Base-by-base conservation (phyloP, 2,113 vertebrate genomes). In the Oryzias woworae region DNA sequence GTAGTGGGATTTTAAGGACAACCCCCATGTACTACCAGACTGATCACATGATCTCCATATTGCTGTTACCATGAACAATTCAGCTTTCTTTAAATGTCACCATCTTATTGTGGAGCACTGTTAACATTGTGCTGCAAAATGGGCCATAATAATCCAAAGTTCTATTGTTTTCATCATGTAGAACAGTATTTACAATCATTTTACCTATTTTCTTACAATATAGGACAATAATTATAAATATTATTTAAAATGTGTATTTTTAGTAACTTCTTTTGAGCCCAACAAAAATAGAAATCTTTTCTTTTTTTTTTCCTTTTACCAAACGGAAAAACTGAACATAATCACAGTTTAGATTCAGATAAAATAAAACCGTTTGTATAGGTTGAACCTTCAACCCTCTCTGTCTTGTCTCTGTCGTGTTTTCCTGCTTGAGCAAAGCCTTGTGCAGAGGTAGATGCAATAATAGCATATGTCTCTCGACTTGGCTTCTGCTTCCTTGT, bases 401-500 rank as follows among this genome's bases (percentile, higher is more conserved):
- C 43, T 75, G 28, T 2, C 53, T 12, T 31, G 74, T 77, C 69
- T 66, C 54, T 2, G 22, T 18, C 69, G 41, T 43, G 53, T 80
- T 85, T 77, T 50, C 56, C 67, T 81, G 80, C 68, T 77, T 66
- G 74, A 58, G 58, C 72, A 81, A 85, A 84, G 78, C 84, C 83
- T 73, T 16, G n/a, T 5, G 42, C 65, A 12, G 55, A 63, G 75
- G 57, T 44, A 71, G 68, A 68, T 76, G 66, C 74, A 73, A 73
- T 75, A 82, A 81, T 82, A 85, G 84, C 71, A 22, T 77, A 68
- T 68, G 56, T 52, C 82, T 77, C 87, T 73, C 82, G 61, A 82
- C 79, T 75, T 81, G 77, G 86, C 81, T 83, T 78, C 90, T 91
- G 90, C 66, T 73, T 77, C 71, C 65, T 71, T 18, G 74, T 81